Evolutionary conservation across 2,888 invertebrate species (phyloP).

Genomic region (Leptothorax acervorum): DNA sequence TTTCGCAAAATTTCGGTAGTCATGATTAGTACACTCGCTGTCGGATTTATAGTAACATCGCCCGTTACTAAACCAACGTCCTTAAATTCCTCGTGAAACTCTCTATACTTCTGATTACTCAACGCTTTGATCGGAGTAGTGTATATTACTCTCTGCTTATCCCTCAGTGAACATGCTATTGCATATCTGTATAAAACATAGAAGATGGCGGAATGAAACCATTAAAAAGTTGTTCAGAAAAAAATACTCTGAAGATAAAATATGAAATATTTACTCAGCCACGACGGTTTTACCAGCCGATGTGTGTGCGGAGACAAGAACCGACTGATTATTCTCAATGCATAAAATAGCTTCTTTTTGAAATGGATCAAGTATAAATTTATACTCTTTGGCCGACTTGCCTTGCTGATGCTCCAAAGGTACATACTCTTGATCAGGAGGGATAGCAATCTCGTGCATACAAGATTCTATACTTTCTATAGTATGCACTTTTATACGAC

Average conservation of each 20-base stretch:
- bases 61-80: conserved; percentile 99
- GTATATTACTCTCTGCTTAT: conserved; percentile 99
- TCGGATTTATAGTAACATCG: conserved; percentile 99
- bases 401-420: conserved; percentile 87
- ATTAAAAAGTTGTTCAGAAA: not conserved
- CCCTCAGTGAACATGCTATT: conserved; percentile 96
- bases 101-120: conserved; percentile 99
- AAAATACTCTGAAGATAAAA: not conserved
- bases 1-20: conserved; percentile 99
- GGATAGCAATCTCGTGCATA: conserved; percentile 98
- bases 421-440: conserved; percentile 93
- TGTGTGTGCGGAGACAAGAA: conserved; percentile 99
- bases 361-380: conserved; percentile 98
- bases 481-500: conserved; percentile 94
- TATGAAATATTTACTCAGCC: conserved; percentile 92
- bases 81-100: conserved; percentile 98
- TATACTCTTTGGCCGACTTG: conserved; percentile 96
- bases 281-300: conserved; percentile 99
- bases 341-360: conserved; percentile 98
- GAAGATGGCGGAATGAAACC: not conserved
- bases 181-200: conserved; percentile 90
- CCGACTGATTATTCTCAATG: conserved; percentile 99
- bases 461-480: conserved; percentile 97
- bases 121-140: conserved; percentile 99
- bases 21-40: conserved; percentile 99